These are phyloP conservation scores for Halcyon senegalensis DNA, from an alignment of 2,113 vertebrate genomes.

Conservation along the genomic window DNA sequence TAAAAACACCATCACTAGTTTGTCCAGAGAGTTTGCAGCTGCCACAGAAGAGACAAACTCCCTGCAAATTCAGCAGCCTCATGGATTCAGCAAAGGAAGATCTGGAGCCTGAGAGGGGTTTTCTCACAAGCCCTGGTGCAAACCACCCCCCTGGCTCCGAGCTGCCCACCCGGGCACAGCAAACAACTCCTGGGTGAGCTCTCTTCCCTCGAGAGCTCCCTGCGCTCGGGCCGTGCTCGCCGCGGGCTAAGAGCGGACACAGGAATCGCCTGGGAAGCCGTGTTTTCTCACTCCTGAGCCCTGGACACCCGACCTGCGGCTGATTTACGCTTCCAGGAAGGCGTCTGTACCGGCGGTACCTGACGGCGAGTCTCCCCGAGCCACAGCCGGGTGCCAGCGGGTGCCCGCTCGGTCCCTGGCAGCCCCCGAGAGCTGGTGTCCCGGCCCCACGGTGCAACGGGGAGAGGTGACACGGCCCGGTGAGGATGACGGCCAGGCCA, in stretches of 20 bases:
- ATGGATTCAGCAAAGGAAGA: background rate
- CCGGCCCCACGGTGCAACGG: rapidly evolving
- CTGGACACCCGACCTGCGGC: no score
- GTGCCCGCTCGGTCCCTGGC: background rate
- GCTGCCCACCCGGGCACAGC: background rate
- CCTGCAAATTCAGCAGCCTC: background rate
- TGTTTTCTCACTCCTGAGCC: rapidly evolving
- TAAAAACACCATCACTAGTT: rapidly evolving
- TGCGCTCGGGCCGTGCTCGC: rapidly evolving
- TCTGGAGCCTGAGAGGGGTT: rapidly evolving
- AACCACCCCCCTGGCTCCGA: background rate
- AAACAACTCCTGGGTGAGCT: rapidly evolving
- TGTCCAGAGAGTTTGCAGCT: background rate
- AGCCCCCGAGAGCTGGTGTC: background rate
- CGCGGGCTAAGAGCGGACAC: rapidly evolving
- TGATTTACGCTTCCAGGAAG: rapidly evolving
- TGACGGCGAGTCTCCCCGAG: rapidly evolving
- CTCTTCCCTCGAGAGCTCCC: background rate
- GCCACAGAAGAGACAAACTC: background rate
- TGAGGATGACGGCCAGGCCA: background rate
- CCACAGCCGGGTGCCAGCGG: background rate
- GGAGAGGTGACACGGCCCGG: background rate
- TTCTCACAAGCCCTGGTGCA: background rate
- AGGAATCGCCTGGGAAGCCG: rapidly evolving
- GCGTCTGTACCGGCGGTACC: rapidly evolving